A percentile compares a stretch with the other conserved stretches of the same genome.
These are phyloP conservation scores for Arenaria interpres DNA, from an alignment of 2,113 vertebrate genomes.

Conservation along the genomic window DNA sequence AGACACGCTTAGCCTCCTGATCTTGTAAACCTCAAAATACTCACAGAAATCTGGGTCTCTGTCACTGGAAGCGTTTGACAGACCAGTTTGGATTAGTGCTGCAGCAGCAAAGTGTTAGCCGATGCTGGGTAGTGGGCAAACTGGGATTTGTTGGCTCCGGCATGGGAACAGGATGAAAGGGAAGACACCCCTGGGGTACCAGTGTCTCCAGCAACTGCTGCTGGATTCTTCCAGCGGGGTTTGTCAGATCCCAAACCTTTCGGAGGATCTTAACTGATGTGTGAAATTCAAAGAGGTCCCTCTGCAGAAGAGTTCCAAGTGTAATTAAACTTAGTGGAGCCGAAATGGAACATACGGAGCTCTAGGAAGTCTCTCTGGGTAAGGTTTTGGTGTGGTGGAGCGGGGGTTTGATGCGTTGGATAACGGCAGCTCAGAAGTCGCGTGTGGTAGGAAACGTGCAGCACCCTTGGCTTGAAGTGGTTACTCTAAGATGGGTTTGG, in stretches of 20 bases:
- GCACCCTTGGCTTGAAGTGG: not conserved
- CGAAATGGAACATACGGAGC: accelerated
- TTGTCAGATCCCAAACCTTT: not conserved
- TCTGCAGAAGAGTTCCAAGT: not conserved
- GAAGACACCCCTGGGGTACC: accelerated
- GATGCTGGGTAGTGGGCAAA: not conserved
- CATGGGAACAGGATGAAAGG: not conserved
- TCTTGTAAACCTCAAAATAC: not conserved
- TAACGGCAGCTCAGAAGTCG: accelerated
- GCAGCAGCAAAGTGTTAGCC: not conserved
- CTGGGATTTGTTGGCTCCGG: not conserved
- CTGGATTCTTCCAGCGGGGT: not conserved
- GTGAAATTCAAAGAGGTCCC: not conserved
- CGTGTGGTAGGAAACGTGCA: not conserved
- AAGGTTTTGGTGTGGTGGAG: not conserved
- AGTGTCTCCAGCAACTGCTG: not conserved
- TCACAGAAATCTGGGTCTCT: not conserved
- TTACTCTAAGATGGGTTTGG: not conserved
- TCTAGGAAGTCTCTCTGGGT: not conserved
- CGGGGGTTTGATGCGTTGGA: not conserved
- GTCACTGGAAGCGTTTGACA: not conserved
- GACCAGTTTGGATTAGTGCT: not conserved
- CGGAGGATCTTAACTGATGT: not conserved
- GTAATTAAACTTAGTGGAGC: not conserved
- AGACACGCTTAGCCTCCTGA: not conserved